These are phyloP conservation scores for Hystrix cristata DNA, from an alignment of 2,113 vertebrate genomes.

Conservation along the genomic window DNA sequence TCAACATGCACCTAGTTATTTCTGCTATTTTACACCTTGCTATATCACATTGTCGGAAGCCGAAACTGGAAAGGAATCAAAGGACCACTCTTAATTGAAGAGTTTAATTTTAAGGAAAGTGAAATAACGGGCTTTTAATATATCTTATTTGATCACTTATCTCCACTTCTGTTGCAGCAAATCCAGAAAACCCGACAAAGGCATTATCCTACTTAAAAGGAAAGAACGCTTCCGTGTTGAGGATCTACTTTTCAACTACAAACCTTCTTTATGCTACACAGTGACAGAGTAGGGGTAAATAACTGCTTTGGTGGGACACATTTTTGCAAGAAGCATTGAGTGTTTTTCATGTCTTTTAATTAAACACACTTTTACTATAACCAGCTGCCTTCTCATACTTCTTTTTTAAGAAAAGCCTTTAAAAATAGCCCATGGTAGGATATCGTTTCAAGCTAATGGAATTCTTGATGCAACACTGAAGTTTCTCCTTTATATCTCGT, in stretches of 20 bases:
- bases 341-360: not conserved
- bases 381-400: not conserved
- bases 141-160: constrained; percentile 32
- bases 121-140: constrained; percentile 64
- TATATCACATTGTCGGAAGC: not conserved
- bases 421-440: not conserved
- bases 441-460: constrained; percentile 1
- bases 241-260: not conserved
- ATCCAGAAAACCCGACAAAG: not conserved
- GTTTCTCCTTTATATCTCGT: not conserved
- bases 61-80: constrained; percentile 61
- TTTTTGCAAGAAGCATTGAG: not conserved
- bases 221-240: not conserved
- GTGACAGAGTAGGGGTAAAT: not conserved
- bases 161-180: not conserved
- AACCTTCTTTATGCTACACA: not conserved
- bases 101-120: constrained; percentile 71
- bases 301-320: not conserved
- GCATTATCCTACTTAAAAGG: not conserved
- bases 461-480: not conserved
- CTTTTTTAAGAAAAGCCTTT: constrained; percentile 10
- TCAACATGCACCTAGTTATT: not conserved
- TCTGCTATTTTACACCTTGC: constrained; percentile 24
- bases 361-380: not conserved
- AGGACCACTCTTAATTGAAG: constrained; percentile 64